Conservation (phyloP, 2,113 vertebrate genomes). For the Campylomormyrus tamandua region DNA sequence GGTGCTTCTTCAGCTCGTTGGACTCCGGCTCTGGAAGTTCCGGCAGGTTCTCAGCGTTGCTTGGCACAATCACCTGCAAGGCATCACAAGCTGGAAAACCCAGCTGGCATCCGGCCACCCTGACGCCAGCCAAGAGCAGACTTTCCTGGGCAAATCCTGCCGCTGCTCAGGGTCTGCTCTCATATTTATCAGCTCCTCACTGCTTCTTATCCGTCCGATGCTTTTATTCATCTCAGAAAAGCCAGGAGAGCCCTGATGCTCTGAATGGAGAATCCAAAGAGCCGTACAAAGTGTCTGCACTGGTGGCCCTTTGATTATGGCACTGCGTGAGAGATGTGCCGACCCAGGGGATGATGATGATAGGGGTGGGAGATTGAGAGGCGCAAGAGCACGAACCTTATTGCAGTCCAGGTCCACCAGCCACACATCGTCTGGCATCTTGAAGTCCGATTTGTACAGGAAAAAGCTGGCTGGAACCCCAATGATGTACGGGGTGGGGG, state of each 20-base stretch:
- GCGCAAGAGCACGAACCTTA: conserved; percentile 54
- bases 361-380: background rate
- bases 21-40: conserved; percentile 85
- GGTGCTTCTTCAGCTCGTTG: conserved; percentile 86
- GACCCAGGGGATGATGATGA: background rate
- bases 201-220: background rate
- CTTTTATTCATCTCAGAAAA: background rate
- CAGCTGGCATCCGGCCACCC: background rate
- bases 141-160: background rate
- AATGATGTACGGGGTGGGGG: conserved; percentile 95
- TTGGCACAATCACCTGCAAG: conserved; percentile 77
- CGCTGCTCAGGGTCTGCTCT: background rate
- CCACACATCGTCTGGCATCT: conserved; percentile 95
- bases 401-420: conserved; percentile 94
- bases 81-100: background rate
- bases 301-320: background rate
- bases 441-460: conserved; percentile 93
- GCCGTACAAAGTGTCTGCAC: background rate
- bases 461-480: conserved; percentile 98
- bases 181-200: background rate
- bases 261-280: background rate
- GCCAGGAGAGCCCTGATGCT: background rate
- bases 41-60: conserved; percentile 84
- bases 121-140: background rate
- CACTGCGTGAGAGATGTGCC: background rate